These are phyloP conservation scores for Stomatorhinus walkeri DNA, from an alignment of 2,797 vertebrate genomes.

Conservation along the genomic window DNA sequence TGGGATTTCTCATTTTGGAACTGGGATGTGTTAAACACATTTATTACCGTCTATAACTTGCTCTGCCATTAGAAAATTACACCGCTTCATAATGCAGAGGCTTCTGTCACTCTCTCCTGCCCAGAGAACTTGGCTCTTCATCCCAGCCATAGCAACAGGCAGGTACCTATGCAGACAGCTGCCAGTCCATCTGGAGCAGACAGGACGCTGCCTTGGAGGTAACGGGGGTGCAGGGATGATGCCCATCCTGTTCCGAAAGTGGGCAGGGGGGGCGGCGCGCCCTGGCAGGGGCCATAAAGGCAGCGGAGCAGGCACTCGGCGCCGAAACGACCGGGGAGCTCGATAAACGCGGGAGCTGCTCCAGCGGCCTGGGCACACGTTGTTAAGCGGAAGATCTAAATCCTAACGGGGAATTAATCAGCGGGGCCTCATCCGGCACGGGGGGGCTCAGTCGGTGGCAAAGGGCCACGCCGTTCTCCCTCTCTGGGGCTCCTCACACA, in stretches of 20 bases:
- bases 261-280: conserved; percentile 38
- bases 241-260: conserved; percentile 26
- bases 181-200: neutral
- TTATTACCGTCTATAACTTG: neutral
- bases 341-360: conserved; percentile 60
- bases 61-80: neutral
- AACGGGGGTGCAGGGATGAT: neutral
- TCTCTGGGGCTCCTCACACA: neutral
- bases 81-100: neutral
- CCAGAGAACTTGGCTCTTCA: neutral
- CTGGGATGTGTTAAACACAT: neutral
- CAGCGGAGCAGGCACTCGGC: conserved; percentile 37
- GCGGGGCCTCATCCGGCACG: conserved; percentile 31
- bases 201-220: neutral
- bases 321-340: conserved; percentile 51
- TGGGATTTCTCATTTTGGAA: neutral
- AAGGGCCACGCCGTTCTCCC: conserved; percentile 19
- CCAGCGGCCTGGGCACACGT: conserved; percentile 60
- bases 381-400: conserved; percentile 58
- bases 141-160: neutral
- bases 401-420: conserved; percentile 63
- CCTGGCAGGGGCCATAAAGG: conserved; percentile 43
- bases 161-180: neutral
- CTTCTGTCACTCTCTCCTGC: neutral
- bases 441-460: conserved; percentile 40